A percentile compares a stretch with the other conserved stretches of the same genome.
Evolutionary conservation across 2,888 invertebrate species (phyloP).

Genomic region (Atrina japonica): DNA sequence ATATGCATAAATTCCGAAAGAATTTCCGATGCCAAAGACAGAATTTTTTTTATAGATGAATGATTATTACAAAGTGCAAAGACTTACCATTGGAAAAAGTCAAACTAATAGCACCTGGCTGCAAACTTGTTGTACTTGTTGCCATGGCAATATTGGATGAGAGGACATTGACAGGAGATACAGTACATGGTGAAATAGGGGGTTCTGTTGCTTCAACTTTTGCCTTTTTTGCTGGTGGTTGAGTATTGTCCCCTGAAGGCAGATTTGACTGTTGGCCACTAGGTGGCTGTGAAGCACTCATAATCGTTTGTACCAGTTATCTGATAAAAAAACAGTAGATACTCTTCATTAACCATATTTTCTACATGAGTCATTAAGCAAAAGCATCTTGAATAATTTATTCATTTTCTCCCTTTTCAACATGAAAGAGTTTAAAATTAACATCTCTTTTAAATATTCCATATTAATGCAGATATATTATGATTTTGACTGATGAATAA

Average conservation of each 20-base stretch:
- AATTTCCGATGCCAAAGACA: no score
- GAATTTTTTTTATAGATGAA: neutral
- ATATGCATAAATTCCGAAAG: no score
- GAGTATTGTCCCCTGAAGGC: constrained; percentile 22
- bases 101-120: constrained; percentile 53
- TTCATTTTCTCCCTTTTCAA: no score
- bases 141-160: constrained; percentile 10
- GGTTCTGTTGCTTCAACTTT: constrained; percentile 32
- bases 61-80: neutral
- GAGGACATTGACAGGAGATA: constrained; percentile 21
- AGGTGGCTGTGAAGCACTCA: constrained; percentile 10
- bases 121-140: constrained; percentile 14
- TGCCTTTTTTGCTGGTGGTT: constrained; percentile 42
- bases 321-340: no score
- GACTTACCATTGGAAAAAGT: constrained; percentile 63
- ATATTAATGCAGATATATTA: no score
- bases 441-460: no score
- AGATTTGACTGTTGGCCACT: neutral
- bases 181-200: constrained; percentile 16
- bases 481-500: no score
- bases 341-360: no score
- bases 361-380: no score
- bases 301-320: neutral
- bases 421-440: no score
- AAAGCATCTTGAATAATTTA: no score